Percentiles rank a stretch among this genome's conserved stretches.
phyloP scores from a whole-genome alignment of 2,888 invertebrate species.

The Apoda limacodes region DNA sequence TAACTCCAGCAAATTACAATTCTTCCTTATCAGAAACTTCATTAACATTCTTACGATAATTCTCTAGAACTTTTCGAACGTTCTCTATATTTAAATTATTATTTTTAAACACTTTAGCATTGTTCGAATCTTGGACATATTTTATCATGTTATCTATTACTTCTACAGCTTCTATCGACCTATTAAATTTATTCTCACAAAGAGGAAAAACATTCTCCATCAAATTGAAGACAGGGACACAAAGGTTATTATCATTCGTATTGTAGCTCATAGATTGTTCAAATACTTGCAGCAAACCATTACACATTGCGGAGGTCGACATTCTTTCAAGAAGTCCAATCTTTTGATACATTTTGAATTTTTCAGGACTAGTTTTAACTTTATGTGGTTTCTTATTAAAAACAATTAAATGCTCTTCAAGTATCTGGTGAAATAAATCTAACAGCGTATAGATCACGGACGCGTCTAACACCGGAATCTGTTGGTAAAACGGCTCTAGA shows the following conservation, averaged over 20 bases:
- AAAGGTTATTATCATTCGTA: constrained; percentile 23
- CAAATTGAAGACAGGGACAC: constrained; percentile 31
- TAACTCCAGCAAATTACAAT: too few species aligned
- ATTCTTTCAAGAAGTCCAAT: constrained; percentile 46
- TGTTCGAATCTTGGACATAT: constrained; percentile 24
- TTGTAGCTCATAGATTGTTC: constrained; percentile 26
- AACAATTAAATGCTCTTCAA: constrained; percentile 39
- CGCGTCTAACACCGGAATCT: constrained; percentile 35
- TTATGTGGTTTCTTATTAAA: constrained; percentile 24
- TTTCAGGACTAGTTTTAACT: constrained; percentile 26
- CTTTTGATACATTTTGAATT: constrained; percentile 31
- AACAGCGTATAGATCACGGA: constrained; percentile 30
- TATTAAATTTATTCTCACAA: constrained; percentile 31
- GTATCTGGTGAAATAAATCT: constrained; percentile 42
- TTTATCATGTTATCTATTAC: constrained; percentile 29
- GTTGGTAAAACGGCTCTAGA: constrained; percentile 42
- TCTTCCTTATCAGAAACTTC: constrained; percentile 29
- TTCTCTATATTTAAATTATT: constrained; percentile 28
- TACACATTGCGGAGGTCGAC: constrained; percentile 34
- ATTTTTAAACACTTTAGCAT: constrained; percentile 22
- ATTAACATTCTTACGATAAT: constrained; percentile 29
- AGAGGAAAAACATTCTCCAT: constrained; percentile 36
- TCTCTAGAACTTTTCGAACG: constrained; percentile 25
- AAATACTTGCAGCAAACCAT: constrained; percentile 42
- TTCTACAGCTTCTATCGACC: constrained; percentile 27